Percentiles rank a stretch among this genome's conserved stretches.
Conservation (phyloP, 2,113 vertebrate species). For the Polypterus senegalus region DNA sequence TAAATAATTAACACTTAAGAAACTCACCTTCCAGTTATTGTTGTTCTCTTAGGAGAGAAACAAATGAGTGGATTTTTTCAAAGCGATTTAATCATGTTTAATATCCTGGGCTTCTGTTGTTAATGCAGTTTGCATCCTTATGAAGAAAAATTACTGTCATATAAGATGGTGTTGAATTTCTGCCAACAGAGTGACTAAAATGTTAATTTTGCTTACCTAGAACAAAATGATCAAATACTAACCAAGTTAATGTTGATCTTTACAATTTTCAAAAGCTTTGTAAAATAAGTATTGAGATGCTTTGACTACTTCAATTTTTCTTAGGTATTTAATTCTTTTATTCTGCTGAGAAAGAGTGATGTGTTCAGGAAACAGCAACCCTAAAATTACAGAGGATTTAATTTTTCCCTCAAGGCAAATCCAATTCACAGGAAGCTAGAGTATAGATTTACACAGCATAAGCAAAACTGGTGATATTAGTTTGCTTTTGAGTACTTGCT, state of each 20-base stretch:
- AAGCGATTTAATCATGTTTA: slow-evolving; percentile 35
- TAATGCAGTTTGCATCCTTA: slow-evolving; percentile 46
- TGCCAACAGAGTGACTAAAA: slow-evolving; percentile 63
- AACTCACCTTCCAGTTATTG: slow-evolving; percentile 18
- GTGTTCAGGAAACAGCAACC: slow-evolving; percentile 49
- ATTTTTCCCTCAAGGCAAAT: slow-evolving; percentile 36
- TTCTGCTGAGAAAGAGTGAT: slow-evolving; percentile 32
- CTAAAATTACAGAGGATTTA: slow-evolving; percentile 37
- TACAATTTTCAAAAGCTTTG: slow-evolving; percentile 1
- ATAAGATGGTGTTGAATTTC: slow-evolving; percentile 53
- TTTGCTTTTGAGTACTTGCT: slow-evolving; percentile 10
- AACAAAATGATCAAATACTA: slow-evolving; percentile 48
- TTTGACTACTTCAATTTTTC: slow-evolving; percentile 19
- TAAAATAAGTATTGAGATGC: slow-evolving; percentile 28
- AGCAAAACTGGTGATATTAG: slow-evolving; percentile 44
- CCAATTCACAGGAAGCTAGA: slow-evolving; percentile 35
- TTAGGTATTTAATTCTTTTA: slow-evolving; percentile 38
- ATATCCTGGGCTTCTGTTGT: slow-evolving; percentile 27
- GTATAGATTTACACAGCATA: slow-evolving; percentile 64
- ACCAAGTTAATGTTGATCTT: slow-evolving; percentile 55
- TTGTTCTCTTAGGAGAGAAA: slow-evolving; percentile 18
- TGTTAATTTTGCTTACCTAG: slow-evolving; percentile 71
- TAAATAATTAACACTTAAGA: slow-evolving; percentile 11
- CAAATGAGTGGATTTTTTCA: slow-evolving; percentile 24
- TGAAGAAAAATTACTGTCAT: slow-evolving; percentile 36